phyloP scores from a whole-genome alignment of 2,797 vertebrate species.

The Cheirogaleus major region DNA sequence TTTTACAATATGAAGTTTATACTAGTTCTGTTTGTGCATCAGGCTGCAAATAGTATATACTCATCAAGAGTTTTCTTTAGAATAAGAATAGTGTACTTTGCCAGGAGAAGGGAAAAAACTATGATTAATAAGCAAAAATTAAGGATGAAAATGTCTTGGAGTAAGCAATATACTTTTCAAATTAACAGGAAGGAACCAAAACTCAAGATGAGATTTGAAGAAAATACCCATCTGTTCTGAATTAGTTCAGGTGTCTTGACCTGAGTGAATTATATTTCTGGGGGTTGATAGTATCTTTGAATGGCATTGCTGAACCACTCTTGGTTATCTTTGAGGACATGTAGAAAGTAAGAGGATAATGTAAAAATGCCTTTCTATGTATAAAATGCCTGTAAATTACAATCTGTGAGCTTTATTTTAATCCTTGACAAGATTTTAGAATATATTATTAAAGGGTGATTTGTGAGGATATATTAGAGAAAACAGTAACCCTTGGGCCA shows the following conservation, averaged over 20 bases:
- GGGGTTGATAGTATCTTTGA: background rate
- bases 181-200: conserved; percentile 35
- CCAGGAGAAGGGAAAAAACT: background rate
- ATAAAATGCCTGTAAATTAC: background rate
- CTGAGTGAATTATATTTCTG: background rate
- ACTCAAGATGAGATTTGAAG: background rate
- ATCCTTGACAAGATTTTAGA: conserved; percentile 10
- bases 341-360: background rate
- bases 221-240: conserved; percentile 33
- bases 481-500: background rate
- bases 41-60: background rate
- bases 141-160: background rate
- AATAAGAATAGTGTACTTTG: background rate
- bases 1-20: conserved; percentile 27
- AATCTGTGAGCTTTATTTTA: conserved; percentile 14
- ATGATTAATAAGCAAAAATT: conserved; percentile 31
- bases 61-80: conserved; percentile 45
- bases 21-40: conserved; percentile 26
- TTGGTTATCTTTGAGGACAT: conserved; percentile 19
- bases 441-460: background rate
- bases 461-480: conserved; percentile 20
- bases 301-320: background rate
- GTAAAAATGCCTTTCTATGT: background rate
- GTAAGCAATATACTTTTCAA: conserved; percentile 46
- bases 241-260: conserved; percentile 16